Base-by-base conservation (phyloP, 2,113 vertebrate genomes). In the Perccottus glenii region DNA sequence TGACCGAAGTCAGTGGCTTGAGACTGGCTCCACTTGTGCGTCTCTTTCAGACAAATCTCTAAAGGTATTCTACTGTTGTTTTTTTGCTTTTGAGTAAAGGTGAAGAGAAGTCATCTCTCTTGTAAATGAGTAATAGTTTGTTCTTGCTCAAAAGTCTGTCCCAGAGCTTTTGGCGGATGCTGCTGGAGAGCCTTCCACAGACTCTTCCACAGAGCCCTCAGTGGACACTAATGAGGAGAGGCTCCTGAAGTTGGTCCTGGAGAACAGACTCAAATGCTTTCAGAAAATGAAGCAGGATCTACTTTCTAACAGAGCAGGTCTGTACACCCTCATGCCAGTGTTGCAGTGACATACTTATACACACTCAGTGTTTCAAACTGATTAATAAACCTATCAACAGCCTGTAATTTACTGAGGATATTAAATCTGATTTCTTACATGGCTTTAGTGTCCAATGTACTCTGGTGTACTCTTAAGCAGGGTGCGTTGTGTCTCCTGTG, bases 21-120 rank as follows among this genome's bases (percentile, higher is more conserved):
- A 90, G 15, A 95, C 92, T 10, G 94, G 93, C 90, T 93, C 94
- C 67, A 93, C 94, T 84, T 99, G 98, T 83, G 94, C 92, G 9
- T 87, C 88, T 16, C 91, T 92, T 78, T 93, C 93, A 56, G 90
- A 92, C 69, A 93, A 96, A 71, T 95, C 93, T 75, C 0, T 92
- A 55, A 91, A 94, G 94, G 96, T 97, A 91, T 60, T 55, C 52
- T 11, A 14, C 66, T 3, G 56, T 11, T 45, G 12, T 40, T 70
- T 9, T n/a, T 58, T 64, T 62, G n/a, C 12, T 40, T 40, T 36
- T 38, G 57, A 43, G 7, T 8, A 49, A 43, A 1, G 3, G 42
- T 43, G 42, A 27, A 27, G 19, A 27, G 3, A 27, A 27, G 19
- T 27, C 19, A 27, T 43, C 19, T 27, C 2, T 27, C 19, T 43